Evolutionary conservation across 2,113 vertebrate species (phyloP).

Genomic region (Kryptolebias marmoratus): DNA sequence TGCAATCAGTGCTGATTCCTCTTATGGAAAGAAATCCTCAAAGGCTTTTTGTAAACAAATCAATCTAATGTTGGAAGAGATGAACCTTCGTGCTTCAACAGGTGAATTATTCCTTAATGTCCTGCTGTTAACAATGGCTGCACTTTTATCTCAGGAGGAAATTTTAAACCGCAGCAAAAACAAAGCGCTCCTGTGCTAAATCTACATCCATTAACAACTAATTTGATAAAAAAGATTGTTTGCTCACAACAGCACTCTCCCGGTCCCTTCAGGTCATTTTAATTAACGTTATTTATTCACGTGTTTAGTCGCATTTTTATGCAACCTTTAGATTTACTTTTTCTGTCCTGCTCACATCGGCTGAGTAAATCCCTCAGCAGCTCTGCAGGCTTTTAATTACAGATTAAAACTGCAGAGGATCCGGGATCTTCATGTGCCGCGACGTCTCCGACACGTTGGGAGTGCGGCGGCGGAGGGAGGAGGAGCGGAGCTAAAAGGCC

Average conservation of each 20-base stretch:
- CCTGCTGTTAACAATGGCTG: not conserved
- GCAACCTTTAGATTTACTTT: conserved; percentile 9
- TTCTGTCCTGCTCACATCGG: not conserved
- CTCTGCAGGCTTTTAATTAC: conserved; percentile 24
- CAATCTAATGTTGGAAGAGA: not conserved
- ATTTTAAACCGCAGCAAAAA: not conserved
- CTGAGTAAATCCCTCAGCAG: not conserved
- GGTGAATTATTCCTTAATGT: not conserved
- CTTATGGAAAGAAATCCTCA: not conserved
- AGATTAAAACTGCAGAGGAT: conserved; percentile 15
- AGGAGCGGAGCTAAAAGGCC: conserved; percentile 24
- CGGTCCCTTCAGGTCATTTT: not conserved
- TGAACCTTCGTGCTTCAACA: not conserved
- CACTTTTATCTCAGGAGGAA: too few species aligned
- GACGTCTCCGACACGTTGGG: conserved; percentile 4
- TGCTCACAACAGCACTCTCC: not conserved
- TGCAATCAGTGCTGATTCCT: not conserved
- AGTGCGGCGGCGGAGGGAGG: conserved; percentile 2
- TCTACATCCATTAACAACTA: not conserved
- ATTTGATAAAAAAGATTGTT: not conserved
- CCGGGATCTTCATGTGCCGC: conserved; percentile 14
- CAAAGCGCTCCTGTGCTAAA: not conserved
- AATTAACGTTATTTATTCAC: conserved; percentile 15
- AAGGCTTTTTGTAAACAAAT: not conserved
- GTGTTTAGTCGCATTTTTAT: conserved; percentile 5